These are phyloP conservation scores for Etheostoma cragini DNA, from an alignment of 2,113 vertebrate species.

Conservation along the genomic window DNA sequence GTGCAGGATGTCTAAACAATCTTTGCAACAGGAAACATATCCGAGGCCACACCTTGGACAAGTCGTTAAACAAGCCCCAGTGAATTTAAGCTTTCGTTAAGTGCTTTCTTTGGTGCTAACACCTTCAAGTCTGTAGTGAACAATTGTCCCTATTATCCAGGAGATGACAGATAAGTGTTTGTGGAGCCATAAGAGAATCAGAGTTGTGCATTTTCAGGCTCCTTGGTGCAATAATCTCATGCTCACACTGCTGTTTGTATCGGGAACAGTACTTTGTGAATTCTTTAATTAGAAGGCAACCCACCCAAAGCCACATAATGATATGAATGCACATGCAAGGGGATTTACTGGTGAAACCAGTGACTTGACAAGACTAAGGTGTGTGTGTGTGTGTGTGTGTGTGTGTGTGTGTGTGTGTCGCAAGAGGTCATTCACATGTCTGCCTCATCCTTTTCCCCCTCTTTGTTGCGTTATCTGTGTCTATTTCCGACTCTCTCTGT, in stretches of 20 bases:
- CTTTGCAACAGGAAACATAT: constrained; percentile 42
- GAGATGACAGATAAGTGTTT: constrained; percentile 1
- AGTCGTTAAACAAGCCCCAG: constrained; percentile 13
- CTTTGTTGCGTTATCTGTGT: constrained; percentile 77
- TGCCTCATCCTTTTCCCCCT: constrained; percentile 55
- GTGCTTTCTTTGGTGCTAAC: constrained; percentile 4
- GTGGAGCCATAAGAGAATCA: background rate
- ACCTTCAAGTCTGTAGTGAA: constrained; percentile 17
- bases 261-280: background rate
- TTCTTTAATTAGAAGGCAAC: constrained; percentile 21
- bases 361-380: constrained; percentile 27
- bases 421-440: constrained; percentile 58
- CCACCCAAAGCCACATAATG: background rate
- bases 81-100: constrained; percentile 23
- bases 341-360: constrained; percentile 33
- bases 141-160: constrained; percentile 1
- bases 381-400: constrained; percentile 40
- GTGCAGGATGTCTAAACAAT: constrained; percentile 49
- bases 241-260: constrained; percentile 3
- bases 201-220: constrained; percentile 6
- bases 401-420: constrained; percentile 34
- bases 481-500: constrained; percentile 74
- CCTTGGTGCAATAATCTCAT: background rate
- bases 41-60: constrained; percentile 52
- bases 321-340: constrained; percentile 15